Base-by-base conservation (phyloP, 1,140 invertebrate genomes). In the Melipona quadrifasciata region DNA sequence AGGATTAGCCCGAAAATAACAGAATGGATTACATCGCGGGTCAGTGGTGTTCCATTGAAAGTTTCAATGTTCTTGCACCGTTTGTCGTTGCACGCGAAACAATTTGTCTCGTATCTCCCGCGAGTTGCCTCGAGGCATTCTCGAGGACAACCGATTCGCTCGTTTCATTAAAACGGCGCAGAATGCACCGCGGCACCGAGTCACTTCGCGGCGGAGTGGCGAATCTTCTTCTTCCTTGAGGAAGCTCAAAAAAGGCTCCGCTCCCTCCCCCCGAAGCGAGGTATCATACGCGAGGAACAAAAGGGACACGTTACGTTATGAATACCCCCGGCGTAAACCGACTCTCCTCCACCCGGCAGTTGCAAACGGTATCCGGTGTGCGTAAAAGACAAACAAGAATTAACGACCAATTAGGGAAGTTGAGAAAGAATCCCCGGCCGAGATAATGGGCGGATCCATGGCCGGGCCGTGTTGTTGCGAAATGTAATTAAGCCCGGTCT, bases 331-430 rank as follows among this genome's bases (percentile, higher is more conserved):
- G 16, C 31, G 71, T 51, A 75, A 85, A 82, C 71, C 34, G 8
- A 27, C 12, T 31, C 17, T 55, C 14, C n/a, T 61, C 27, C 11
- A 61, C 61, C 14, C 16, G 78, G 34, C 65, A 21, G 39, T 61
- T 39, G 57, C n/a, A 19, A 31, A 19, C 39, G 17, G 27, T 58
- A 55, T 71, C 65, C 75, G 27, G n/a, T 58, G 55, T 51, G 72
- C 53, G 61, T 19, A 75, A 70, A n/a, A 81, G 71, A 47, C 53
- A 77, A 74, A 84, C 76, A 67, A 79, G 82, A 84, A 84, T 86
- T 86, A 86, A 86, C 85, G 81, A 84, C 74, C 81, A 86, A 86
- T 86, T 86, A 86, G 76, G 75, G 61, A 64, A 84, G 80, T 75
- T 73, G 81, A 81, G 78, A 74, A 87, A 87, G 86, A 80, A 87